These are phyloP conservation scores for Apamea monoglypha DNA, from an alignment of 2,888 invertebrate genomes.

Conservation along the genomic window DNA sequence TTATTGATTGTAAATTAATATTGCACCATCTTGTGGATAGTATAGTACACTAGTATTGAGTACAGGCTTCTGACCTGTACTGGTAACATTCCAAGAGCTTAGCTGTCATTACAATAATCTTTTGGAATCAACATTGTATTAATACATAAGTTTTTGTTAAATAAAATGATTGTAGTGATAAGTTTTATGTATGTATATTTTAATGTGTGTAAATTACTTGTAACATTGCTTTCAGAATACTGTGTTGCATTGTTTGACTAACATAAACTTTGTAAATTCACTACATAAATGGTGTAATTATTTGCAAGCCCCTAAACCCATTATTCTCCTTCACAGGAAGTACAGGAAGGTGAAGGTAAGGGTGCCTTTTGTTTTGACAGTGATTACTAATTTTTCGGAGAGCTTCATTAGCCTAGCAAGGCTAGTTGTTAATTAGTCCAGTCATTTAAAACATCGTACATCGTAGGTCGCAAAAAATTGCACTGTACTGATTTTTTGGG, in stretches of 20 bases:
- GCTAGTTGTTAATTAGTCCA: neutral
- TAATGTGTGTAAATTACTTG: conserved; percentile 64
- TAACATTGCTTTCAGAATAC: conserved; percentile 63
- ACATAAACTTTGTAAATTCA: conserved; percentile 70
- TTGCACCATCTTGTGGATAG: conserved; percentile 53
- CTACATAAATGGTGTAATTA: conserved; percentile 51
- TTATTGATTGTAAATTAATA: conserved; percentile 50
- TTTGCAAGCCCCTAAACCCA: neutral
- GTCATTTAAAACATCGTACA: neutral
- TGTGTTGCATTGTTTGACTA: conserved; percentile 65
- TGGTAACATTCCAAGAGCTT: conserved; percentile 74
- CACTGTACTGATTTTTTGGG: too few species aligned
- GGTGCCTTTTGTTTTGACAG: neutral
- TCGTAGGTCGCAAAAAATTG: neutral
- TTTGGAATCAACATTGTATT: conserved; percentile 61
- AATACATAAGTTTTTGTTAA: conserved; percentile 41
- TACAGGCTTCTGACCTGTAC: conserved; percentile 48
- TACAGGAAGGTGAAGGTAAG: conserved; percentile 15
- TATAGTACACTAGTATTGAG: conserved; percentile 36
- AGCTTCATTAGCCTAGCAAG: neutral
- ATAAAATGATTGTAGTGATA: conserved; percentile 62
- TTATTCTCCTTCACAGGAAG: neutral
- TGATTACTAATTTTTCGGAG: neutral
- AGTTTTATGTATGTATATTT: conserved; percentile 58
- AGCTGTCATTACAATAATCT: conserved; percentile 61